Evolutionary conservation across 1,140 invertebrate species (phyloP).

Genomic region (Oreohelix idahoensis): DNA sequence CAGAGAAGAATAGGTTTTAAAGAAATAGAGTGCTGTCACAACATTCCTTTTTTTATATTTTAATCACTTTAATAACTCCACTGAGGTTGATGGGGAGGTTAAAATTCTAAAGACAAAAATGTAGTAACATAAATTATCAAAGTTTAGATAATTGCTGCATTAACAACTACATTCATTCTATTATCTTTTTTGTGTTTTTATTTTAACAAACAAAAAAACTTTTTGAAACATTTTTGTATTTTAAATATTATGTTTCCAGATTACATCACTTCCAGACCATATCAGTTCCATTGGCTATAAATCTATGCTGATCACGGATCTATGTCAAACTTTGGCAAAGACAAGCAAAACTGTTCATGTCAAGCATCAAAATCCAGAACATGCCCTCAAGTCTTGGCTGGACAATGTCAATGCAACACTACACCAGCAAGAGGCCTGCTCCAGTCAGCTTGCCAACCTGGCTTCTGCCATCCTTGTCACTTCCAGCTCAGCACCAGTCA

Average conservation of each 20-base stretch:
- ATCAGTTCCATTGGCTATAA: conserved; percentile 8
- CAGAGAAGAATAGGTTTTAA: no score
- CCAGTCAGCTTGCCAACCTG: not conserved
- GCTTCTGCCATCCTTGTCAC: conserved; percentile 28
- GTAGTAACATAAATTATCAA: no score
- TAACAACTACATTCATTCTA: no score
- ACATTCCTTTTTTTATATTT: no score
- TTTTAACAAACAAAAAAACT: no score
- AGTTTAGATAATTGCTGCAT: no score
- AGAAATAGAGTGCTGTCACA: no score
- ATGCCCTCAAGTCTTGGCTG: not conserved
- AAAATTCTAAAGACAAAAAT: no score
- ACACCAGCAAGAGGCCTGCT: not conserved
- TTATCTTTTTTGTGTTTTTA: no score
- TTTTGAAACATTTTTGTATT: no score
- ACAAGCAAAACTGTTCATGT: not conserved
- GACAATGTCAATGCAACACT: not conserved
- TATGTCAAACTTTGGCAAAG: not conserved
- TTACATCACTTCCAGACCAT: not conserved
- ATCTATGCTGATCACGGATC: not conserved
- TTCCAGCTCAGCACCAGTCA: not conserved
- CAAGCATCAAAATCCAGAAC: not conserved
- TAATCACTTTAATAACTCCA: no score
- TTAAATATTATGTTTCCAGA: not conserved
- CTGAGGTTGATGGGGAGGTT: no score